phyloP scores from a whole-genome alignment of 1,140 invertebrate species.

The Pseudomyrmex cubaensis region DNA sequence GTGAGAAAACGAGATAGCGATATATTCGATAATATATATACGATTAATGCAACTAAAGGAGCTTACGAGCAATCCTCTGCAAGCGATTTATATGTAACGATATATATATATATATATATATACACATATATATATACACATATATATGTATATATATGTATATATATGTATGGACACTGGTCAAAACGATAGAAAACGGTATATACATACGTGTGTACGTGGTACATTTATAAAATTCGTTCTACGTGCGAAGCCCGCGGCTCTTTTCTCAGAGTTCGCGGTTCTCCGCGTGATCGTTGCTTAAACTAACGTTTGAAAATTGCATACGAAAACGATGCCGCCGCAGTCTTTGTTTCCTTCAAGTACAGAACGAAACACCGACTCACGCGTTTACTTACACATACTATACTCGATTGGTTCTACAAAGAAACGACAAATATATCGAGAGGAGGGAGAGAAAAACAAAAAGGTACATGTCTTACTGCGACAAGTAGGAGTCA shows the following conservation, averaged over 20 bases:
- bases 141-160: neutral
- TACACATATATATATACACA: no score
- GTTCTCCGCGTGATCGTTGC: slow-evolving; percentile 21
- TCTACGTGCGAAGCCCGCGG: slow-evolving; percentile 39
- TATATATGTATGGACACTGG: slow-evolving; percentile 14
- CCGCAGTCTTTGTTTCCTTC: slow-evolving; percentile 13
- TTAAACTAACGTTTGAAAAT: slow-evolving; percentile 41
- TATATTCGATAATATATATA: slow-evolving; percentile 38
- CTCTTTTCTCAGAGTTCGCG: neutral
- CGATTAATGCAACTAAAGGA: slow-evolving; percentile 39
- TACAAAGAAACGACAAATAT: slow-evolving; percentile 14
- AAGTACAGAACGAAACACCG: slow-evolving; percentile 16
- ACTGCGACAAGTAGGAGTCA: no score
- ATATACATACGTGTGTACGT: slow-evolving; percentile 37
- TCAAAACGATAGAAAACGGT: slow-evolving; percentile 58
- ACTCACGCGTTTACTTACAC: slow-evolving; percentile 13
- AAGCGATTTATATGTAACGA: slow-evolving; percentile 19
- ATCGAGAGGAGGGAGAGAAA: slow-evolving; percentile 18
- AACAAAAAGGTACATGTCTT: neutral
- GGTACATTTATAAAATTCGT: slow-evolving; percentile 64
- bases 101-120: neutral
- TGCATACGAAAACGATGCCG: slow-evolving; percentile 27
- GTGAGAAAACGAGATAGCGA: slow-evolving; percentile 53
- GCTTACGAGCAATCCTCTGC: slow-evolving; percentile 29
- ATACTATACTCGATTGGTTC: neutral